These are phyloP conservation scores for Acanthis flammea DNA, from an alignment of 2,797 vertebrate genomes.

Conservation along the genomic window DNA sequence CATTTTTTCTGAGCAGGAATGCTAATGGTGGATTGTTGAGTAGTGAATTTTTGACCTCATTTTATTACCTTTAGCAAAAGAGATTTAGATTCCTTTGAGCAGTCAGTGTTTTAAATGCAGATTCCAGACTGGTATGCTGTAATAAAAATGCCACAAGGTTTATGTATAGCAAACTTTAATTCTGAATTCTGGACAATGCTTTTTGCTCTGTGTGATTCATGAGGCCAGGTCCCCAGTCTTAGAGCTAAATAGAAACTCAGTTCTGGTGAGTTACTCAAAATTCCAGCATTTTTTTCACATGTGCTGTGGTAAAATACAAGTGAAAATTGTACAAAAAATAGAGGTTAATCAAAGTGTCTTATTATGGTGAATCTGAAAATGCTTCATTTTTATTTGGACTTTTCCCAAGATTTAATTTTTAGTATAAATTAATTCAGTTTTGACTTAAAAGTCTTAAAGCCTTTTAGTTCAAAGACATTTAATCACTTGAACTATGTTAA, in stretches of 20 bases:
- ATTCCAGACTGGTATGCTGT: not conserved
- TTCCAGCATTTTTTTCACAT: not conserved
- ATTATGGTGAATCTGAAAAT: not conserved
- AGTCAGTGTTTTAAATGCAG: slow-evolving; percentile 39
- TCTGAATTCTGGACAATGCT: slow-evolving; percentile 15
- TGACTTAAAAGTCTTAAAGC: not conserved
- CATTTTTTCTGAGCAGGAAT: not conserved
- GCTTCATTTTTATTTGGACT: not conserved
- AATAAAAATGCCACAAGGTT: slow-evolving; percentile 34
- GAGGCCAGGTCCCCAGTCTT: not conserved
- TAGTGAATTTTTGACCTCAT: slow-evolving; percentile 26
- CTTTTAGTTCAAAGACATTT: not conserved
- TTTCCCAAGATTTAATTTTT: not conserved
- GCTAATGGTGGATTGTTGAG: not conserved
- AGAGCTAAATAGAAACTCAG: not conserved
- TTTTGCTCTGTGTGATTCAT: slow-evolving; percentile 2
- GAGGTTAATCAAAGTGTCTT: not conserved
- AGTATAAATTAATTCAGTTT: not conserved
- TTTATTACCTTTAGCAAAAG: slow-evolving; percentile 39
- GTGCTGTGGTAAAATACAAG: not conserved
- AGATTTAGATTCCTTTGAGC: slow-evolving; percentile 48
- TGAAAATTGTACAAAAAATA: not conserved
- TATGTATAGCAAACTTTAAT: slow-evolving; percentile 20
- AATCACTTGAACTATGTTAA: not conserved
- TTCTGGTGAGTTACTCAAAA: not conserved